Conservation (phyloP, 2,888 invertebrate species). For the Brenthis ino region DNA sequence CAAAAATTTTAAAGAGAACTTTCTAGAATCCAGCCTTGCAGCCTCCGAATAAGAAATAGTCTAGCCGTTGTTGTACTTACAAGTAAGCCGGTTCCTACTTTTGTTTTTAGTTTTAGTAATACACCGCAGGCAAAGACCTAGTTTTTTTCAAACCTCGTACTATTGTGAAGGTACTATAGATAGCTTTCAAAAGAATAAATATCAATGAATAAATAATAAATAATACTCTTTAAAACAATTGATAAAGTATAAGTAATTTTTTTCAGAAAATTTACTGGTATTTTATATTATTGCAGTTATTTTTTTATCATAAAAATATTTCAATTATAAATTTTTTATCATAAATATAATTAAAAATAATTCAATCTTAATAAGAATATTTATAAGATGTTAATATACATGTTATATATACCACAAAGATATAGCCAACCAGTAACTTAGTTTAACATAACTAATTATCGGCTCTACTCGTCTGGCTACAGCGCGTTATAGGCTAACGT, state of each 20-base stretch:
- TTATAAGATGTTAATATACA: neutral
- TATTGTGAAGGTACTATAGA: too few species aligned
- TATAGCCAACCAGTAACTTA: neutral
- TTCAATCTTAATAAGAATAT: neutral
- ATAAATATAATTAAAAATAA: too few species aligned
- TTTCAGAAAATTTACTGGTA: neutral
- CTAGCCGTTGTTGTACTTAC: constrained; percentile 6
- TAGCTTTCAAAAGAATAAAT: too few species aligned
- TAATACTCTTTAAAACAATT: too few species aligned
- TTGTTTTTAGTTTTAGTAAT: constrained; percentile 5
- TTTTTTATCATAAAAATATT: neutral
- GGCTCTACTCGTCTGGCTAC: constrained; percentile 7
- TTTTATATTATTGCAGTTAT: neutral
- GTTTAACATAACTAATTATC: constrained; percentile 18
- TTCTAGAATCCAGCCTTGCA: constrained; percentile 4
- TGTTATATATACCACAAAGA: neutral
- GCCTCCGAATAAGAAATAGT: constrained; percentile 16
- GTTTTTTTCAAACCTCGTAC: neutral
- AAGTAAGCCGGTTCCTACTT: neutral
- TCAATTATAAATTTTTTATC: too few species aligned
- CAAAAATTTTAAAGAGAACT: constrained; percentile 2
- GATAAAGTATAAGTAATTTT: neutral
- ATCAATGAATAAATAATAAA: too few species aligned
- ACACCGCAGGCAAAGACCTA: constrained; percentile 6
- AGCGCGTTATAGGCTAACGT: constrained; percentile 4